These are phyloP conservation scores for Yponomeuta malinellus DNA, from an alignment of 2,888 invertebrate genomes.

Conservation along the genomic window DNA sequence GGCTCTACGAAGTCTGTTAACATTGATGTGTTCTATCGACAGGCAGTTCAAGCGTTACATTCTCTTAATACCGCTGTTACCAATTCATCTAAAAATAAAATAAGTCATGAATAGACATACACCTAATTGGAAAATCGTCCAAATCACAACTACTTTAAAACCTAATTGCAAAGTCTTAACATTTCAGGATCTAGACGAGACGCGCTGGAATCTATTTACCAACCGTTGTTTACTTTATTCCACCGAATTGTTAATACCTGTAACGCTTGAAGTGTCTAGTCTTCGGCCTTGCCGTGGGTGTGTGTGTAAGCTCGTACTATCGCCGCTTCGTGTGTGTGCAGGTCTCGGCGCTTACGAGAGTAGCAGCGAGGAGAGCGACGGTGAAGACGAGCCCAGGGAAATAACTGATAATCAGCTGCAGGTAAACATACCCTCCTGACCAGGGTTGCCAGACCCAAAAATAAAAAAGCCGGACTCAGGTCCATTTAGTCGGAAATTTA, in stretches of 20 bases:
- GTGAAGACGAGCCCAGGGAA: conserved; percentile 57
- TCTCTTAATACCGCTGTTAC: neutral
- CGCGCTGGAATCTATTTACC: no score
- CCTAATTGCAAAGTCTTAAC: no score
- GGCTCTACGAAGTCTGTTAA: neutral
- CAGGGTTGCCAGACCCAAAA: no score
- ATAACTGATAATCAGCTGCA: conserved; percentile 84
- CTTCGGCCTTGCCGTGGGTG: neutral
- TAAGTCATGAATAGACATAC: no score
- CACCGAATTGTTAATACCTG: no score
- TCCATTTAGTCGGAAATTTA: no score
- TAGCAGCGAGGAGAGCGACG: conserved; percentile 78
- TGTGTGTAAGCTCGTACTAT: conserved; percentile 5
- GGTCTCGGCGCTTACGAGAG: conserved; percentile 91
- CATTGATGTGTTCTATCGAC: neutral
- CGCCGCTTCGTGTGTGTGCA: conserved; percentile 45
- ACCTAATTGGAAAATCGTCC: no score
- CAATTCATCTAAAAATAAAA: no score
- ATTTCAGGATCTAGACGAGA: no score
- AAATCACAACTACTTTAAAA: no score
- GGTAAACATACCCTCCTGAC: conserved; percentile 51
- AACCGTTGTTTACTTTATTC: no score
- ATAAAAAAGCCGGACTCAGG: no score
- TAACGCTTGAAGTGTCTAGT: neutral
- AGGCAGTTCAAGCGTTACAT: neutral